Evolutionary conservation across 2,113 vertebrate genomes (phyloP).

Genomic region (Caranx ignobilis): DNA sequence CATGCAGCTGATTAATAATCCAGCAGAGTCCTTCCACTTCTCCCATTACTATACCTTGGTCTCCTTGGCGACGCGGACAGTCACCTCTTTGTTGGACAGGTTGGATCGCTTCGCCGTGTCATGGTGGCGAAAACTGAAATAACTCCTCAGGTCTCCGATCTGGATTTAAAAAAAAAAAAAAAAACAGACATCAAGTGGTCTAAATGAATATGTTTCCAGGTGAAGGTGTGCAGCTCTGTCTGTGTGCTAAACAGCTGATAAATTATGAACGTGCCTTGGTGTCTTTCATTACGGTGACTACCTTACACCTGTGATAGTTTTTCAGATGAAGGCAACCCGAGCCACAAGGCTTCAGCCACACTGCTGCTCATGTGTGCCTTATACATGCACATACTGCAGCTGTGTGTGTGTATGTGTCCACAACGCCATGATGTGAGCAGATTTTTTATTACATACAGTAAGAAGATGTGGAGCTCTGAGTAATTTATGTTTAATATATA

Average conservation of each 20-base stretch:
- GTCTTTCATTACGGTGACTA: slow-evolving; percentile 74
- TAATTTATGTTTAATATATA: slow-evolving; percentile 7
- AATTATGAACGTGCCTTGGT: slow-evolving; percentile 79
- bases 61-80: slow-evolving; percentile 91
- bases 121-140: slow-evolving; percentile 93
- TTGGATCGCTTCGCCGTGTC: slow-evolving; percentile 89
- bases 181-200: slow-evolving; percentile 49
- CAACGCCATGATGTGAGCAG: slow-evolving; percentile 39
- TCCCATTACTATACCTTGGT: slow-evolving; percentile 94
- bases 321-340: slow-evolving; percentile 80
- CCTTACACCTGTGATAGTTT: slow-evolving; percentile 81
- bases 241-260: slow-evolving; percentile 61
- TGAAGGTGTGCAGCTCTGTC: slow-evolving; percentile 1
- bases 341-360: slow-evolving; percentile 51
- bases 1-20: slow-evolving; percentile 78
- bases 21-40: slow-evolving; percentile 61
- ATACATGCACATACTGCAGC: not conserved
- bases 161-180: slow-evolving; percentile 56
- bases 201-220: slow-evolving; percentile 34
- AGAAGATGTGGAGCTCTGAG: not conserved
- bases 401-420: slow-evolving; percentile 6
- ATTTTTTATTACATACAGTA: slow-evolving; percentile 9
- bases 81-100: slow-evolving; percentile 87
- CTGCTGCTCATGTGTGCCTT: slow-evolving; percentile 33
- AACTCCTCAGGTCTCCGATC: slow-evolving; percentile 91